Base-by-base conservation (phyloP, 2,888 invertebrate species). In the Amphipyra tragopoginis region DNA sequence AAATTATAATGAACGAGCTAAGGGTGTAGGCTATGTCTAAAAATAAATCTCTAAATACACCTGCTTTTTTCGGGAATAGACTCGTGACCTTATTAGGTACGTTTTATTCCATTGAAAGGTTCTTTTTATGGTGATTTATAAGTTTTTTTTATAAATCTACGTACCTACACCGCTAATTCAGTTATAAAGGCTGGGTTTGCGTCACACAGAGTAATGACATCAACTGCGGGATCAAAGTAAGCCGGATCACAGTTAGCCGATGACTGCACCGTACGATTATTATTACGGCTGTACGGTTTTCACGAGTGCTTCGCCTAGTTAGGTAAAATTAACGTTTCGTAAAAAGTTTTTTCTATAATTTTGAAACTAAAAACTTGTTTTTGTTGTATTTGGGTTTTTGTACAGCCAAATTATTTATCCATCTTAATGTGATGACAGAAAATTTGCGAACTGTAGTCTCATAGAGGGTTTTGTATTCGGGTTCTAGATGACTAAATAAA, bases 201-300 rank as follows among this genome's bases (percentile, higher is more conserved):
- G 77, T 77, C 74, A 77, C 48, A 53, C 55, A 39, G 49, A 49
- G 43, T 54, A 65, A 74, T 65, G 71, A 74, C 60, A 77, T 75
- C 59, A 64, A 62, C 48, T 44, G 47, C 47, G 54, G 49, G 42
- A 50, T 60, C 61, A 56, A 54, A 71, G 47, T 66, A 72, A 58
- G 58, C 61, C 59, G 54, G 63, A 58, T 64, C 54, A 60, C 42
- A 47, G 51, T 50, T 40, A 60, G 49, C 50, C 50, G 36, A 57
- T 67, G 56, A 54, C 48, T 63, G 49, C 21, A 34, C 42, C 38
- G 21, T 40, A 65, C 49, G 65, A 65, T 52, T 71, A 67, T 71
- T 51, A 47, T 64, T 47, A 43, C 51, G 8, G 8, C 5, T 34
- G 8, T 34, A 34, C 29, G 29, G 4, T 29, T 29, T 29, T 29